Evolutionary conservation across 2,113 vertebrate species (phyloP), one percentile per base, ranked within the genome.

Genomic region (Rhea americana): DNA sequence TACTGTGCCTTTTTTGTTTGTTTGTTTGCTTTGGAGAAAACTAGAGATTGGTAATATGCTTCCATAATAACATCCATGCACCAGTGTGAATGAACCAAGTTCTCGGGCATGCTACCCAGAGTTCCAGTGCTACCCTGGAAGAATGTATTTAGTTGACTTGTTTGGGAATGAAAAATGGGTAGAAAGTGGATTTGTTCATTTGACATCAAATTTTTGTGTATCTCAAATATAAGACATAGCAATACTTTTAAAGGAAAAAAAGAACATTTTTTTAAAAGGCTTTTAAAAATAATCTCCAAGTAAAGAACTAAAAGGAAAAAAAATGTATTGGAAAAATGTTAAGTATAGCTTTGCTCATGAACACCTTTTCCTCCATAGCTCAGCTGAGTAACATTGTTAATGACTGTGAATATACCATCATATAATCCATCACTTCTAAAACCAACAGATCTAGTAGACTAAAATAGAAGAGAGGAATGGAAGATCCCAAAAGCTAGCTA

Each of bases 71-170:
- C n/a, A 11, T 87, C 8, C 32, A 17, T 22, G 5, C 2, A 53
- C 3, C 48, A 67, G 12, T 7, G 7, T 28, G 25, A 19, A 17
- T 13, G n/a, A 84, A 70, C 3, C 20, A 76, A 53, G 3, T 4
- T 74, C 9, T 9, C 2, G 43, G 12, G 3, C 55, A 13, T 7
- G 24, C 16, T 9, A 37, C 47, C 56, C 9, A 8, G 11, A 0
- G 3, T 11, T 55, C 7, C 3, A 3, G 4, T 13, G 4, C 17
- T 22, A 39, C 51, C 32, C 45, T 32, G 41, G 15, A 20, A 59
- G 30, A 65, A 3, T 45, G 10, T 78, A 15, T 45, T 66, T 16
- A 41, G 26, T 20, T 39, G 59, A 83, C 19, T 32, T 0, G 0
- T 63, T 91, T 19, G 50, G 4, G 14, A 11, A 47, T 39, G 13